phyloP scores from a whole-genome alignment of 2,888 invertebrate species.

The Nysson spinosus region DNA sequence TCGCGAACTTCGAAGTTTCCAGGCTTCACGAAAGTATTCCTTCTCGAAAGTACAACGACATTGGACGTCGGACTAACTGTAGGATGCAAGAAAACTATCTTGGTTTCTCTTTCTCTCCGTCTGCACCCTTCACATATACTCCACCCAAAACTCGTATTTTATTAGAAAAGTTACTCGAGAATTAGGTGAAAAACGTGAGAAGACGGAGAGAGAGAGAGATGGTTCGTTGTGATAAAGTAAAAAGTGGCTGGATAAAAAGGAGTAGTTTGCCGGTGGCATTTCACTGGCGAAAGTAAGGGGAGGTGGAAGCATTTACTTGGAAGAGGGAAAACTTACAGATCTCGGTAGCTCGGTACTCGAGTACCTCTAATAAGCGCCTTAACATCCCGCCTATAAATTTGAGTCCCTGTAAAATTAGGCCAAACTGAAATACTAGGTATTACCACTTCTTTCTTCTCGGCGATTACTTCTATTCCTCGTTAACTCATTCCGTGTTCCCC shows the following conservation, averaged over 20 bases:
- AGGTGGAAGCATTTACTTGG: conserved; percentile 56
- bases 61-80: not conserved
- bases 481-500: not conserved
- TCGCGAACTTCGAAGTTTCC: not conserved
- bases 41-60: not conserved
- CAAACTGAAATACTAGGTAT: conserved; percentile 55
- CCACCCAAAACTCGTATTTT: conserved; percentile 62
- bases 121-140: too few relatives aligned
- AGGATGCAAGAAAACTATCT: too few relatives aligned
- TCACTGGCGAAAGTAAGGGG: too few relatives aligned
- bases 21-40: not conserved
- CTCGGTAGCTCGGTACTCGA: conserved; percentile 47
- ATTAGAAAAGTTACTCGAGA: conserved; percentile 66
- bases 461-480: not conserved
- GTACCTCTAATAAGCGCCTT: conserved; percentile 69
- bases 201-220: conserved; percentile 6
- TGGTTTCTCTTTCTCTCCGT: too few relatives aligned
- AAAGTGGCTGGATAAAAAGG: conserved; percentile 17
- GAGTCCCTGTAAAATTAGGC: conserved; percentile 68
- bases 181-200: conserved; percentile 57
- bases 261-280: conserved; percentile 25
- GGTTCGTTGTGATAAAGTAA: not conserved
- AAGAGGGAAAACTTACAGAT: conserved; percentile 57
- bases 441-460: not conserved
- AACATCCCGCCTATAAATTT: conserved; percentile 72